phyloP scores from a whole-genome alignment of 2,797 vertebrate genomes.

The Mycteria americana region DNA sequence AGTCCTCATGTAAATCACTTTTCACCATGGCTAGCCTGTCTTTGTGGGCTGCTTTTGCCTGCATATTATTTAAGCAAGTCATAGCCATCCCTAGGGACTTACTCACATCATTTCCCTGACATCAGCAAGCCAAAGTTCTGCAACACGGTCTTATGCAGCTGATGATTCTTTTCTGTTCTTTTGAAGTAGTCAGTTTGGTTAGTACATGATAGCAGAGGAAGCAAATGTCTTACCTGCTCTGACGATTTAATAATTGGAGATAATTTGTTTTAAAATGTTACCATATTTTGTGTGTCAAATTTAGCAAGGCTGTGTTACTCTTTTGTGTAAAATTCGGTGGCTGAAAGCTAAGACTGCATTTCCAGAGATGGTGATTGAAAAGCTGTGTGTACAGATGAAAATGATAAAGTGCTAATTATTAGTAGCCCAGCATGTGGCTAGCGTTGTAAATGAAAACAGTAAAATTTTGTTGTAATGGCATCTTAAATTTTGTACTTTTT shows the following conservation, averaged over 20 bases:
- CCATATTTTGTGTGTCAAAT: neutral
- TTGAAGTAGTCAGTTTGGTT: neutral
- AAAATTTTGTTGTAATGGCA: neutral
- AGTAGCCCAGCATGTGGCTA: neutral
- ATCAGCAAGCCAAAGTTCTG: neutral
- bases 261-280: neutral
- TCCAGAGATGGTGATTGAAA: neutral
- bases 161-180: neutral
- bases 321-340: neutral
- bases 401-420: neutral
- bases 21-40: neutral
- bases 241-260: neutral
- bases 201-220: neutral
- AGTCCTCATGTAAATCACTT: neutral
- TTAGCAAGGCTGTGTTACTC: neutral
- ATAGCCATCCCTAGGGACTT: neutral
- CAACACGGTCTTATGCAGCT: neutral
- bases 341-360: neutral
- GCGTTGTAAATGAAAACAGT: neutral
- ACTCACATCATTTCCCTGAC: accelerated
- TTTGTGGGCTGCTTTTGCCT: neutral
- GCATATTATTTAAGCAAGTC: neutral
- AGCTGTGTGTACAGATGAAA: neutral
- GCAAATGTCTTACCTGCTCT: neutral
- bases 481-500: neutral